A percentile compares a stretch with the other conserved stretches of the same genome.
These are phyloP conservation scores for Misgurnus mizolepis DNA, from an alignment of 2,113 vertebrate species.

Conservation along the genomic window DNA sequence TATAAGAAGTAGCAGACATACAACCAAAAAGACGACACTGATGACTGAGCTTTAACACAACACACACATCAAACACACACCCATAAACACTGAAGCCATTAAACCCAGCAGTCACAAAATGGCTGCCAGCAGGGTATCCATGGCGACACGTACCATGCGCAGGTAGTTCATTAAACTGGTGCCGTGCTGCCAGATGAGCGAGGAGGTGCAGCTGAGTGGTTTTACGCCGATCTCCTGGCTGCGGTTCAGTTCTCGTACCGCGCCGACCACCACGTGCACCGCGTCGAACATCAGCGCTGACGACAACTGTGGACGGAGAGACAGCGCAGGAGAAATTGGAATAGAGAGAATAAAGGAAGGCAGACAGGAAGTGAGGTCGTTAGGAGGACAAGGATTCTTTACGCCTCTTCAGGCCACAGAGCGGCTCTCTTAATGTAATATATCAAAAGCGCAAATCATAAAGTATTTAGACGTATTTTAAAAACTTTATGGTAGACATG, in stretches of 20 bases:
- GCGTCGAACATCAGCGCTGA: constrained; percentile 89
- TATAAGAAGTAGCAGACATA: background rate
- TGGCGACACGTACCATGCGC: constrained; percentile 79
- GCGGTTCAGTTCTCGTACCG: constrained; percentile 85
- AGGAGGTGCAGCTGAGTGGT: constrained; percentile 82
- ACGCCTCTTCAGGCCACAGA: constrained; percentile 2
- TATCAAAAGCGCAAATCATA: background rate
- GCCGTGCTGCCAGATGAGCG: constrained; percentile 90
- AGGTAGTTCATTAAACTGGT: constrained; percentile 95
- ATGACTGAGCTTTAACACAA: constrained; percentile 4
- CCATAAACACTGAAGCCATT: background rate
- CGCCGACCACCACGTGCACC: constrained; percentile 85
- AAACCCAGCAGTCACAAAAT: constrained; percentile 22
- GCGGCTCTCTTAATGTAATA: constrained; percentile 1
- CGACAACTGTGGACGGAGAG: constrained; percentile 71
- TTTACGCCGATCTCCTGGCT: constrained; percentile 90
- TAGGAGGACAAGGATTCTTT: constrained; percentile 45
- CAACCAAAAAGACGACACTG: background rate
- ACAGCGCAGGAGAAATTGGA: background rate
- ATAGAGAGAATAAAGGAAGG: constrained; percentile 34
- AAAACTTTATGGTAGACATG: constrained; percentile 9
- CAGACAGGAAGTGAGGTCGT: constrained; percentile 56
- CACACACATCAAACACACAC: constrained; percentile 5
- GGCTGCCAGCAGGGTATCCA: constrained; percentile 3
- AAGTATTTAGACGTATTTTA: background rate